Evolutionary conservation across 2,113 vertebrate genomes (phyloP), one percentile per base, ranked within the genome.

Genomic region (Dicrurus megarhynchus): DNA sequence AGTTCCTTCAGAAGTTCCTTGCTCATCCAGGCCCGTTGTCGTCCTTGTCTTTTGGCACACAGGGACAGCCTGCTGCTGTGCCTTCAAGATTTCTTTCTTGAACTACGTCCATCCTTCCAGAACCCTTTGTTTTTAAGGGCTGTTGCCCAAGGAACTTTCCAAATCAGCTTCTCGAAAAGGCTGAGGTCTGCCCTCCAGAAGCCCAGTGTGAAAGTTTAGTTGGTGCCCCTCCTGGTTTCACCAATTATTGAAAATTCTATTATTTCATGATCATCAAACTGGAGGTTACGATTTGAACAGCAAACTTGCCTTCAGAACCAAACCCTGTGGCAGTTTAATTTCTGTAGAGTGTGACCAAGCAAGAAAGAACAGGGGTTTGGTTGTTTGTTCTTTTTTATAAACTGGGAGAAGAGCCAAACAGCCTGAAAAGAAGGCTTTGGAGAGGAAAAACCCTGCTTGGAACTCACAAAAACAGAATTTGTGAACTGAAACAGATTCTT

Each of bases 11-110:
- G 27, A 22, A 53, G 47, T 3, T 63, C 47, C 68, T 11, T 63
- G 68, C 47, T 44, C 49, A 32, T 11, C 68, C 39, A 61, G 56
- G 39, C 21, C 0, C 0, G 33, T 3, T 70, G n/a, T n/a, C n/a
- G n/a, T n/a, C n/a, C n/a, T n/a, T n/a, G 32, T 30, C 16, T 27
- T 33, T 26, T 14, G 37, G 63, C 63, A 26, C 22, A 2, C 4
- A 57, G 42, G 63, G 28, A 57, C 55, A 44, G 56, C 32, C 33
- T 53, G 33, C 56, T 73, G 56, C 57, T 22, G 21, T 26, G 57
- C 27, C 22, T 33, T 46, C 57, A 17, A 3, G 16, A 11, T 53
- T 37, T 3, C 16, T 63, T 37, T 27, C 39, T 9, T 37, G 11
- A 71, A 71, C 27, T 8, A 13, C 10, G 4, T 47, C 82, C 49